Percentiles rank a stretch among this genome's conserved stretches.
phyloP scores from a whole-genome alignment of 2,797 vertebrate species.

The Pagetopsis macropterus region DNA sequence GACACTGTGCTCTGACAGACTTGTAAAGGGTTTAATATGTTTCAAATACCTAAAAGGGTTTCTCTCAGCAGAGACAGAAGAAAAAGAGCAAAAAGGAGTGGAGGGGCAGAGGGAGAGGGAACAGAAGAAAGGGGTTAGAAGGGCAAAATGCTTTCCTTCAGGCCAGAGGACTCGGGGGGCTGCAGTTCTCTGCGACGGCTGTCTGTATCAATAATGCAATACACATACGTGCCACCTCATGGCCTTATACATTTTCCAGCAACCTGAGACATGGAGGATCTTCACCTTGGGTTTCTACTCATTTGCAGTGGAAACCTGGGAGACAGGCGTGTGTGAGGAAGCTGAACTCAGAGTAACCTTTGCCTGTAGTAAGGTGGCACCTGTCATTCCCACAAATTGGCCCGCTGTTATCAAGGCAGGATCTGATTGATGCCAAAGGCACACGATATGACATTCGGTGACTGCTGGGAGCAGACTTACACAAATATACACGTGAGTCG shows the following conservation, averaged over 20 bases:
- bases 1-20: slow-evolving; percentile 29
- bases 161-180: slow-evolving; percentile 39
- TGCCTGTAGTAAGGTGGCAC: slow-evolving; percentile 29
- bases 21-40: slow-evolving; percentile 47
- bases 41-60: slow-evolving; percentile 56
- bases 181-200: slow-evolving; percentile 48
- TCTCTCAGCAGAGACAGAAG: slow-evolving; percentile 23
- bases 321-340: slow-evolving; percentile 26
- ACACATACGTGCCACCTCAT: slow-evolving; percentile 67
- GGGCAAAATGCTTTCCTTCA: slow-evolving; percentile 40
- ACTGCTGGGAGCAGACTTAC: slow-evolving; percentile 10
- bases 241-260: slow-evolving; percentile 81
- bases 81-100: neutral
- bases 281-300: slow-evolving; percentile 58
- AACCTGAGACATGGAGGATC: slow-evolving; percentile 68
- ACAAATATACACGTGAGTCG: neutral
- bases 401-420: slow-evolving; percentile 24
- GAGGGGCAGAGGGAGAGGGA: slow-evolving; percentile 7
- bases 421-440: slow-evolving; percentile 33
- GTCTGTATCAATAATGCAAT: slow-evolving; percentile 79
- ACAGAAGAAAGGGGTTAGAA: slow-evolving; percentile 20
- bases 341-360: slow-evolving; percentile 59
- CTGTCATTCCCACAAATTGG: slow-evolving; percentile 44
- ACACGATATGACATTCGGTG: slow-evolving; percentile 5
- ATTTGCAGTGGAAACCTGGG: slow-evolving; percentile 54